Conservation (phyloP, 2,888 invertebrate genomes). For the Julus scandinavius region DNA sequence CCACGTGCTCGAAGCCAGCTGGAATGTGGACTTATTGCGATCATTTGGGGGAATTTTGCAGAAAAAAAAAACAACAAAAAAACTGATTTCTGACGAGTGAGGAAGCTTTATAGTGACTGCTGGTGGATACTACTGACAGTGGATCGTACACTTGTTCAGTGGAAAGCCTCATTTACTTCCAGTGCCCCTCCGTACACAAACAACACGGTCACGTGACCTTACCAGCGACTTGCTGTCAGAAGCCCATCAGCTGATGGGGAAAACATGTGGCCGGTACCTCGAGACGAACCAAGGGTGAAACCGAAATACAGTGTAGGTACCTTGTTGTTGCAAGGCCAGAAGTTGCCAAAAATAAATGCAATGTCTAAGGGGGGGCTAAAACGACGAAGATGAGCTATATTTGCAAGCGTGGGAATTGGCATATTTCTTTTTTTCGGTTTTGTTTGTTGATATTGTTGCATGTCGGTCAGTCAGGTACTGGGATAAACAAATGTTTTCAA, state of each 20-base stretch:
- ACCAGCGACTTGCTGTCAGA: not conserved
- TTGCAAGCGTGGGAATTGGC: not conserved
- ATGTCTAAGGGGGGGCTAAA: not conserved
- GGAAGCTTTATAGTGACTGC: not conserved
- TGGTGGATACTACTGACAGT: not conserved
- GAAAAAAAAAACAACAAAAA: not conserved
- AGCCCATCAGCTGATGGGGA: conserved; percentile 24
- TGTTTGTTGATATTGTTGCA: not conserved
- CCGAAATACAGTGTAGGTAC: not conserved
- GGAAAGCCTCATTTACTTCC: not conserved
- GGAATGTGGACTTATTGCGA: not conserved
- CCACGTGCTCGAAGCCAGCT: conserved; percentile 24
- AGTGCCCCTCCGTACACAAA: not conserved
- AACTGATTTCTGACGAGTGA: not conserved
- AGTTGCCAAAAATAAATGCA: conserved; percentile 48
- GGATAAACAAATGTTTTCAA: not conserved
- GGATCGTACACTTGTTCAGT: not conserved
- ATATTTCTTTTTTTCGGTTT: not conserved
- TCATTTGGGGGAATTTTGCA: not conserved
- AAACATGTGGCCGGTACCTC: not conserved
- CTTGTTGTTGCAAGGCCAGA: conserved; percentile 47
- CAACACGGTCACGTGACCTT: conserved; percentile 16
- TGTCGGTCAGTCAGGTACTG: conserved; percentile 21
- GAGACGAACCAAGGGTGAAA: conserved; percentile 1
- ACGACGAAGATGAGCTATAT: conserved; percentile 8